Conservation (phyloP, 2,113 vertebrate species). For the Monopterus albus region DNA sequence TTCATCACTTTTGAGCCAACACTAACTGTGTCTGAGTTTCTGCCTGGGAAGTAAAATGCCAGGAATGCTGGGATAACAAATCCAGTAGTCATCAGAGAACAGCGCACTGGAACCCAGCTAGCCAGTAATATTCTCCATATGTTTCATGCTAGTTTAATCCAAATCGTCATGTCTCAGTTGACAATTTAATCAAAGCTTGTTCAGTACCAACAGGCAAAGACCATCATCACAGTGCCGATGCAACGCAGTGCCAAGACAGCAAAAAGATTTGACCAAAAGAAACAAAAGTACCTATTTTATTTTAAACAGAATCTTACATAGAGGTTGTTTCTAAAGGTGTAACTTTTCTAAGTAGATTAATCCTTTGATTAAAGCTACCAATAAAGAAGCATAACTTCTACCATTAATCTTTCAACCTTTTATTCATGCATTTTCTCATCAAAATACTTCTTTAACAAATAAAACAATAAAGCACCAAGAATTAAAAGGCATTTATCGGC, state of each 20-base stretch:
- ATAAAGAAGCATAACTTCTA: too few relatives aligned
- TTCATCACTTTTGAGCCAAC: slow-evolving; percentile 12
- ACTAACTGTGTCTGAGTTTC: slow-evolving; percentile 24
- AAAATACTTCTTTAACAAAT: too few relatives aligned
- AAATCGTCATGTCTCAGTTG: slow-evolving; percentile 54
- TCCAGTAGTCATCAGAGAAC: slow-evolving; percentile 56
- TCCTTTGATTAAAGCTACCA: too few relatives aligned
- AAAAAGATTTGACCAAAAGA: neutral
- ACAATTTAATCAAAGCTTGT: slow-evolving; percentile 57
- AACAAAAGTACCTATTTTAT: slow-evolving; percentile 2
- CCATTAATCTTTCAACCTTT: too few relatives aligned
- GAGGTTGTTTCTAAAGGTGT: neutral
- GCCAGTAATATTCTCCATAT: slow-evolving; percentile 66
- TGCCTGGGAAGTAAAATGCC: slow-evolving; percentile 43
- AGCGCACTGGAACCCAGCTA: slow-evolving; percentile 60
- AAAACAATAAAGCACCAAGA: too few relatives aligned
- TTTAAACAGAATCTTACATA: slow-evolving; percentile 2
- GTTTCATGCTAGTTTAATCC: slow-evolving; percentile 48
- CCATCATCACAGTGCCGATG: slow-evolving; percentile 12
- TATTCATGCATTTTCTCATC: too few relatives aligned
- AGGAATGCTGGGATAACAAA: slow-evolving; percentile 60
- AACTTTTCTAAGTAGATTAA: too few relatives aligned
- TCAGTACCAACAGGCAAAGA: slow-evolving; percentile 35
- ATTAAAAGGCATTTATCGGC: too few relatives aligned
- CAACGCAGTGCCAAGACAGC: neutral